Evolutionary conservation across 2,888 invertebrate species (phyloP).

Genomic region (Hemaris fuciformis): DNA sequence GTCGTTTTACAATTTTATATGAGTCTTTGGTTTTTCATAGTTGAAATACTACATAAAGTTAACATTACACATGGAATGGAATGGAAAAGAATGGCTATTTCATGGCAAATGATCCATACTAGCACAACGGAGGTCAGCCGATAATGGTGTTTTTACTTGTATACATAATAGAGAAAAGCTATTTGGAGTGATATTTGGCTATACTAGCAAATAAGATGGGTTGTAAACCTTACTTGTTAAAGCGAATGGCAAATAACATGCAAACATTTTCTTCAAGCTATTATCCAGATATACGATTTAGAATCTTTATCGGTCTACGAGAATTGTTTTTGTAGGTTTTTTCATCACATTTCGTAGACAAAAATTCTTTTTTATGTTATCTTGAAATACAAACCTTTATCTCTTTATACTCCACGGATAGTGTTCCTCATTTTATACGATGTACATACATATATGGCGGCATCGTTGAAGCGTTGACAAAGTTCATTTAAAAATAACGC

Average conservation of each 20-base stretch:
- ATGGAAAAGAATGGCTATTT: background rate
- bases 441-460: background rate
- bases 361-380: background rate
- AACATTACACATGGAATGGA: background rate
- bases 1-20: background rate
- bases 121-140: background rate
- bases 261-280: slow-evolving; percentile 1
- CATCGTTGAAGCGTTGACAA: background rate
- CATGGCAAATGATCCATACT: slow-evolving; percentile 2
- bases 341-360: background rate
- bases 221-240: slow-evolving; percentile 8
- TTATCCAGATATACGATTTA: slow-evolving; percentile 7
- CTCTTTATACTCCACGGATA: background rate
- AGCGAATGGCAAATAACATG: background rate
- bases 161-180: slow-evolving; percentile 9
- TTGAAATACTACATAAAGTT: background rate
- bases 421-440: background rate
- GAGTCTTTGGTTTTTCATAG: slow-evolving; percentile 2
- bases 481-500: background rate
- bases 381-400: background rate
- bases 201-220: background rate
- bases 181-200: slow-evolving; percentile 9
- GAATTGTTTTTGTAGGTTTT: background rate
- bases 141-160: slow-evolving; percentile 5
- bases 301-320: background rate